Evolutionary conservation across 2,888 invertebrate species (phyloP).

Genomic region (Antheraea yamamai): DNA sequence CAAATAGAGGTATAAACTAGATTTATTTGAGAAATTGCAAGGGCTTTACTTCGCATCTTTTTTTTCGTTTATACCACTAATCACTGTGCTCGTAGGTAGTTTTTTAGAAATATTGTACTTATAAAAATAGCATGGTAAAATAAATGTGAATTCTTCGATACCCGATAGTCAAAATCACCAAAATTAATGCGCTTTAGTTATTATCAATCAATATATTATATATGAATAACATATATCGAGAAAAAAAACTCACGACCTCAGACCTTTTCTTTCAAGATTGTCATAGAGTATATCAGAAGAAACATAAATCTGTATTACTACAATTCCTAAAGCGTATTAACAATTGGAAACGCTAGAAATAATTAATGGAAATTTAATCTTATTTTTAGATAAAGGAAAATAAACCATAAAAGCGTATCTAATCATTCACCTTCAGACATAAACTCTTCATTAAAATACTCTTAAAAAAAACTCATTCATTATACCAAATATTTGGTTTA

Average conservation of each 20-base stretch:
- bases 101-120: neutral
- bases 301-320: neutral
- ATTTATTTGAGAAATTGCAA: too few relatives aligned
- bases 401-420: neutral
- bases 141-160: too few relatives aligned
- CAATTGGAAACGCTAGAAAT: neutral
- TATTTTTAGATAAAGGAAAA: neutral
- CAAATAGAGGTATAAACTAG: too few relatives aligned
- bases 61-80: neutral
- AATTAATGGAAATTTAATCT: neutral
- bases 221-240: too few relatives aligned
- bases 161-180: too few relatives aligned
- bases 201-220: too few relatives aligned
- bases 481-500: slow-evolving; percentile 59
- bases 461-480: slow-evolving; percentile 24
- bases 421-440: slow-evolving; percentile 1
- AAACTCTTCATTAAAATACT: slow-evolving; percentile 17
- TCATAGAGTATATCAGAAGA: too few relatives aligned
- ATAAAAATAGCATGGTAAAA: neutral
- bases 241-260: too few relatives aligned
- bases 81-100: neutral
- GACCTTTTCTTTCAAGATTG: too few relatives aligned
- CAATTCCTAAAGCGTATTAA: neutral
- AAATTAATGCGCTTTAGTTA: too few relatives aligned
- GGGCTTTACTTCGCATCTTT: too few relatives aligned